A percentile compares a stretch with the other conserved stretches of the same genome.
These are phyloP conservation scores for Noctua janthe DNA, from an alignment of 2,888 invertebrate genomes.

Conservation along the genomic window DNA sequence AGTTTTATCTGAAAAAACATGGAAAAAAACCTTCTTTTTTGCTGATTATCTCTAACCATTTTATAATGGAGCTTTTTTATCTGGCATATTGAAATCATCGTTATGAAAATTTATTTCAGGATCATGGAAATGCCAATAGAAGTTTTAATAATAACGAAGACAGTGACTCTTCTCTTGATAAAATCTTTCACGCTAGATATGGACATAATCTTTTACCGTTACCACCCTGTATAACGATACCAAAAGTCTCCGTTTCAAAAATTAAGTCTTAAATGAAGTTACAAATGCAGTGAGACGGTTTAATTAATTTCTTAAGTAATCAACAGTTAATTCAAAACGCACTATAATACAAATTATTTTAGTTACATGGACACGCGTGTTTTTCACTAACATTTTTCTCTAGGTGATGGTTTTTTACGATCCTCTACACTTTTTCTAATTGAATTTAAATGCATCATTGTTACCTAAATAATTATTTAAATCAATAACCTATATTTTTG, in stretches of 20 bases:
- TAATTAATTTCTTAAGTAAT: conserved; percentile 28
- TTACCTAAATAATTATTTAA: neutral
- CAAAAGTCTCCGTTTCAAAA: conserved; percentile 83
- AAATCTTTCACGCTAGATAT: conserved; percentile 87
- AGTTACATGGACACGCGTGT: conserved; percentile 49
- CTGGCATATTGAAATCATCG: conserved; percentile 2
- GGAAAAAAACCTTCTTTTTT: neutral
- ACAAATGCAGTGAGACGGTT: conserved; percentile 40
- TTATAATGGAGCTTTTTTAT: neutral
- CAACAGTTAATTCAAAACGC: conserved; percentile 25
- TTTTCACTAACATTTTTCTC: conserved; percentile 47
- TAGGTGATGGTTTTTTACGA: conserved; percentile 53
- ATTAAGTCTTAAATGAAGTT: conserved; percentile 68
- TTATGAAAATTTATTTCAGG: conserved; percentile 80
- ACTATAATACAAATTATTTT: conserved; percentile 48
- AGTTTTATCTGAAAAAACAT: neutral
- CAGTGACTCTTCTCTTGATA: conserved; percentile 82
- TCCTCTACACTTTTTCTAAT: conserved; percentile 10
- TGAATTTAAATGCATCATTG: neutral
- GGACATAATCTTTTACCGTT: conserved; percentile 88
- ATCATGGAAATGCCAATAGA: conserved; percentile 71
- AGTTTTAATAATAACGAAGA: conserved; percentile 67
- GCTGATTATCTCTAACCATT: neutral
- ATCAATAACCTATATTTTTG: conserved; percentile 37
- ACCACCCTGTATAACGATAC: conserved; percentile 86